A percentile compares a stretch with the other conserved stretches of the same genome.
phyloP scores from a whole-genome alignment of 2,113 vertebrate genomes.

The Xyrauchen texanus region DNA sequence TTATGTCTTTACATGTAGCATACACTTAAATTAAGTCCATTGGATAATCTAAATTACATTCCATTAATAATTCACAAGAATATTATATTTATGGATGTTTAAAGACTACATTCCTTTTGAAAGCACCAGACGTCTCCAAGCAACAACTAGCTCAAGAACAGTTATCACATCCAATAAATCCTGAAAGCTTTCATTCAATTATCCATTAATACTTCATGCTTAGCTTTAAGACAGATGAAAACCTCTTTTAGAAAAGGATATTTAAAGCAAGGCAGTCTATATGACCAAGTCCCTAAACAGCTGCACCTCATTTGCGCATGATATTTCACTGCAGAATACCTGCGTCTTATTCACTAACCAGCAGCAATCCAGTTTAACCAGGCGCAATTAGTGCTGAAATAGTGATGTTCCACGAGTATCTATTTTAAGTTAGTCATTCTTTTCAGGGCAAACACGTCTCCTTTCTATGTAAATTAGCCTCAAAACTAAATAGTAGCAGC shows the following conservation, averaged over 20 bases:
- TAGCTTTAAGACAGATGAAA: constrained; percentile 35
- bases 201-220: constrained; percentile 48
- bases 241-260: not conserved
- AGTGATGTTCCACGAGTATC: no score
- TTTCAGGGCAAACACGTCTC: no score
- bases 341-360: no score
- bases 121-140: constrained; percentile 7
- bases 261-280: not conserved
- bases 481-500: constrained; percentile 14
- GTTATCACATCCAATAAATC: constrained; percentile 39
- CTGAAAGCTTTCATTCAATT: constrained; percentile 42
- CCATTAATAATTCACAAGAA: constrained; percentile 32
- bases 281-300: not conserved
- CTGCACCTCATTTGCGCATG: no score
- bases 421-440: no score
- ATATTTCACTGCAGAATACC: no score
- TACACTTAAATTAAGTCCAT: not conserved
- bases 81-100: constrained; percentile 18
- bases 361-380: no score
- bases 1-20: not conserved
- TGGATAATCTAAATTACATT: constrained; percentile 30
- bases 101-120: constrained; percentile 23
- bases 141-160: constrained; percentile 28
- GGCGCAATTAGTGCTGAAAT: no score
- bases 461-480: no score